A percentile compares a stretch with the other conserved stretches of the same genome.
Evolutionary conservation across 2,113 vertebrate genomes (phyloP).

Genomic region (Nycticebus coucang): DNA sequence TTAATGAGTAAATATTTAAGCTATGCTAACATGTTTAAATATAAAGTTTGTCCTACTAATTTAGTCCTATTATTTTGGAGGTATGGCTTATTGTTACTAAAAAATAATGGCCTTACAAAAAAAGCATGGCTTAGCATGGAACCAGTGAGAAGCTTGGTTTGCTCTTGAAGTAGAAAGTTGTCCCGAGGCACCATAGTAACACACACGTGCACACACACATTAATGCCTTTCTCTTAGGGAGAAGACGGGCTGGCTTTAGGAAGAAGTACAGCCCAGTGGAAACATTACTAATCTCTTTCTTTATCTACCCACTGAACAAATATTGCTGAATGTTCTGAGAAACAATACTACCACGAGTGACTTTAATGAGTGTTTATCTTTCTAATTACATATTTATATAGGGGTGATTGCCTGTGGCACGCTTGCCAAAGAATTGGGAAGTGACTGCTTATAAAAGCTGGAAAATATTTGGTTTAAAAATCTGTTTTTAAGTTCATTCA

Average conservation of each 20-base stretch:
- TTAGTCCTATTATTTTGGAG: conserved; percentile 41
- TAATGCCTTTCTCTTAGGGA: conserved; percentile 23
- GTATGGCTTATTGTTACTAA: background rate
- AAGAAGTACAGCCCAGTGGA: conserved; percentile 67
- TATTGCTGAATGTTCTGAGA: conserved; percentile 67
- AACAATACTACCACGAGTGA: conserved; percentile 71
- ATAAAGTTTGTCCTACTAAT: conserved; percentile 38
- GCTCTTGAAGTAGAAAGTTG: conserved; percentile 19
- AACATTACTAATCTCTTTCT: conserved; percentile 65
- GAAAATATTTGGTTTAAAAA: conserved; percentile 66
- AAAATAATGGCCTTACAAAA: conserved; percentile 27
- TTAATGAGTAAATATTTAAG: conserved; percentile 45
- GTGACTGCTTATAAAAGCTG: conserved; percentile 60
- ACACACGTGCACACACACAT: background rate
- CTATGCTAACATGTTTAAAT: conserved; percentile 53
- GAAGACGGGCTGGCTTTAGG: conserved; percentile 49
- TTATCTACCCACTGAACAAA: conserved; percentile 76
- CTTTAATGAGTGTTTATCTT: conserved; percentile 65
- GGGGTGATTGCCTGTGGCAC: conserved; percentile 54
- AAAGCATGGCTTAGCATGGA: background rate
- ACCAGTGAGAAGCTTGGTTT: background rate
- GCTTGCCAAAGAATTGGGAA: conserved; percentile 62
- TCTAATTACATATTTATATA: conserved; percentile 65
- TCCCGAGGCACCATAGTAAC: background rate
- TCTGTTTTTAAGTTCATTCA: conserved; percentile 69